phyloP scores from a whole-genome alignment of 2,113 vertebrate genomes.

The human region DNA sequence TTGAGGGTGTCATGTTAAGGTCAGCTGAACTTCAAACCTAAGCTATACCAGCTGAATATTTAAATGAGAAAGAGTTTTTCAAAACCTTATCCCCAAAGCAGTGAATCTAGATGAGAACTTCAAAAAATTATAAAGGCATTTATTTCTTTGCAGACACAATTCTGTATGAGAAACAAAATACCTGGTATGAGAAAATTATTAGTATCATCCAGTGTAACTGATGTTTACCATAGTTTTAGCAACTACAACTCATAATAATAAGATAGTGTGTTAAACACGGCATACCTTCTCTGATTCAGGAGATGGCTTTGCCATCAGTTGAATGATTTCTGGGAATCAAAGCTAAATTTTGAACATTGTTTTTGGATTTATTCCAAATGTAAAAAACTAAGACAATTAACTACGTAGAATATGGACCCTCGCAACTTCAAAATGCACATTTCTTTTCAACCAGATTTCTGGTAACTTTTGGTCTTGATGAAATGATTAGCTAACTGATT shows the following conservation, averaged over 20 bases:
- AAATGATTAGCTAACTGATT: constrained; percentile 62
- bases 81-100: not conserved
- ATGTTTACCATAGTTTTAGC: not conserved
- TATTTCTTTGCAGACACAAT: not conserved
- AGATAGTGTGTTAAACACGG: not conserved
- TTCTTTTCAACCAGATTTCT: constrained; percentile 55
- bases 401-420: not conserved
- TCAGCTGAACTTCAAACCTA: not conserved
- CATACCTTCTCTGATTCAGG: not conserved
- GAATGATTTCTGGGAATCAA: constrained; percentile 24
- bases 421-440: constrained; percentile 49
- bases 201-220: not conserved
- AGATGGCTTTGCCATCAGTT: not conserved
- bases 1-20: not conserved
- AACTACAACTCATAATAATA: not conserved
- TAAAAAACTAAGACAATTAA: constrained; percentile 42
- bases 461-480: constrained; percentile 46
- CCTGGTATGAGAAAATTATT: not conserved
- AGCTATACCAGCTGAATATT: not conserved
- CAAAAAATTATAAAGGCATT: not conserved
- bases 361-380: constrained; percentile 42
- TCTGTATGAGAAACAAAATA: not conserved
- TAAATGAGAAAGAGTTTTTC: not conserved
- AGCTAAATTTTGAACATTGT: constrained; percentile 30
- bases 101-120: constrained; percentile 4